Evolutionary conservation across 2,888 invertebrate genomes (phyloP).

Genomic region (Rhamnusium bicolor): DNA sequence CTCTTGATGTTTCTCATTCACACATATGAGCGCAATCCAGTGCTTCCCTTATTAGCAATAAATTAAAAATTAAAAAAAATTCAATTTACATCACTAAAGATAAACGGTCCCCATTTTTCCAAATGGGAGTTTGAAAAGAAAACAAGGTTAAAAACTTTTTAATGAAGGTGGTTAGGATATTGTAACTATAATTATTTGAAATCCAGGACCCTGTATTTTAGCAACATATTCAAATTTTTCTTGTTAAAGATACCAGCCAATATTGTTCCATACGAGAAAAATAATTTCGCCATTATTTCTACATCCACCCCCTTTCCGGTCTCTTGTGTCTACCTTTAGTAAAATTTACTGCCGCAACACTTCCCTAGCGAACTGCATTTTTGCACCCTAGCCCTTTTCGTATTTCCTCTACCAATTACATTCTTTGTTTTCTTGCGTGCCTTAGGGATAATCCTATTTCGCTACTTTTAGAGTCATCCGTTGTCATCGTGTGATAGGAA

Average conservation of each 20-base stretch:
- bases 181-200: too few species aligned
- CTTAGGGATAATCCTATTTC: slow-evolving; percentile 7
- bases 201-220: too few species aligned
- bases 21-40: too few species aligned
- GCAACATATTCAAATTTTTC: not conserved
- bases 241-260: not conserved
- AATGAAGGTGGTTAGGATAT: too few species aligned
- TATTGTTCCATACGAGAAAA: not conserved
- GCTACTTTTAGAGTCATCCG: slow-evolving; percentile 1
- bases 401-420: not conserved
- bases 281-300: not conserved
- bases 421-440: slow-evolving; percentile 9
- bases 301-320: not conserved
- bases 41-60: too few species aligned
- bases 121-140: too few species aligned
- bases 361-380: not conserved
- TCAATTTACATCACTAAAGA: too few species aligned
- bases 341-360: not conserved
- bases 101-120: too few species aligned
- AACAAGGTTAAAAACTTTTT: too few species aligned
- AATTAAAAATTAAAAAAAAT: too few species aligned
- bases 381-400: not conserved
- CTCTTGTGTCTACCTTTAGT: not conserved
- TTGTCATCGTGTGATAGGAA: not conserved
- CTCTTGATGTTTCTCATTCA: too few species aligned